Conservation (phyloP, 2,888 invertebrate genomes). For the Ectemnius cavifrons region DNA sequence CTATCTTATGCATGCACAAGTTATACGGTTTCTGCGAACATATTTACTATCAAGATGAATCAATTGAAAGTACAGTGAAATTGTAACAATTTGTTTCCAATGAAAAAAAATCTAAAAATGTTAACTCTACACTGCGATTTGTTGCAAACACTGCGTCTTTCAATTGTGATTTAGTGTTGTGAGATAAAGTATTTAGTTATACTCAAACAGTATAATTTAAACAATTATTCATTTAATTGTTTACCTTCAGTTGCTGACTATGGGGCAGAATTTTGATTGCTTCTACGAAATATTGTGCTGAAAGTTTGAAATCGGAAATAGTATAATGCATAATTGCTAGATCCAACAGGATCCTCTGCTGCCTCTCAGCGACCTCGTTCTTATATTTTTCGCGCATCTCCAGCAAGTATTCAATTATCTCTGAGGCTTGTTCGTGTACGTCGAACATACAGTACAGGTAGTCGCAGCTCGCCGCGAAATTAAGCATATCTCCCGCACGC, state of each 20-base stretch:
- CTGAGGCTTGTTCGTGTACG: background rate
- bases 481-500: conserved; percentile 21
- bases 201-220: no score
- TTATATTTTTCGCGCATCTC: conserved; percentile 22
- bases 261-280: conserved; percentile 20
- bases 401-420: conserved; percentile 20
- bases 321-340: conserved; percentile 20
- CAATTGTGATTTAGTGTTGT: no score
- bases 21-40: no score
- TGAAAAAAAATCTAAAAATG: no score
- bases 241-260: background rate
- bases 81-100: no score
- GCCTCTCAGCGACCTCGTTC: background rate
- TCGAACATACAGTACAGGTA: conserved; percentile 20
- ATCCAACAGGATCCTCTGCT: conserved; percentile 11
- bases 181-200: no score
- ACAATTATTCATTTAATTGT: background rate
- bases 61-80: no score
- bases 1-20: background rate
- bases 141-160: no score
- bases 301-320: conserved; percentile 10
- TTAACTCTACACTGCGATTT: no score
- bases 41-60: no score
- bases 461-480: conserved; percentile 20
- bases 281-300: conserved; percentile 27